Evolutionary conservation across 2,113 vertebrate genomes (phyloP).

Genomic region (Aviceda subcristata): DNA sequence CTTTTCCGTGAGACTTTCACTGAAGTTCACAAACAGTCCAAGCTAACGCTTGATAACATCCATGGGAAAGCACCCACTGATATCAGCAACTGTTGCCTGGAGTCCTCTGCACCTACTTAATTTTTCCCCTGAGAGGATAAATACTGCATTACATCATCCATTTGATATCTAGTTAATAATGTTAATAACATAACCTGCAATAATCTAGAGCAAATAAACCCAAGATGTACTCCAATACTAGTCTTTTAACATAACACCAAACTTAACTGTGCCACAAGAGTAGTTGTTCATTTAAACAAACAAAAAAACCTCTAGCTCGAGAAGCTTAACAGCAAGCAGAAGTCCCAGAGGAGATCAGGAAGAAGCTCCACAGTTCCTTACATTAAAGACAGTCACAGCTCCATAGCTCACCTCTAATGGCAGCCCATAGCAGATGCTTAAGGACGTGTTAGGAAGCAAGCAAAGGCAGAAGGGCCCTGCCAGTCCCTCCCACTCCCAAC

Average conservation of each 20-base stretch:
- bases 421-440: neutral
- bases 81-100: neutral
- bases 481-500: neutral
- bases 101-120: neutral
- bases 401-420: rapidly evolving
- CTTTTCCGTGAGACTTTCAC: neutral
- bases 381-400: neutral
- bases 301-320: neutral
- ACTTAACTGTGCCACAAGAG: neutral
- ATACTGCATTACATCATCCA: neutral
- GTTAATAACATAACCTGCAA: neutral
- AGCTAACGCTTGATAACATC: neutral
- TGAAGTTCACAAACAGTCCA: neutral
- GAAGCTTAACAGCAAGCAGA: neutral
- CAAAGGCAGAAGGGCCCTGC: neutral
- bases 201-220: neutral
- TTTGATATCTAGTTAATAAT: neutral
- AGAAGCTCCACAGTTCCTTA: neutral
- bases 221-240: neutral
- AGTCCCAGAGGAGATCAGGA: neutral
- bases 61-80: neutral
- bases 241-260: neutral
- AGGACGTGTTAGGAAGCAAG: neutral
- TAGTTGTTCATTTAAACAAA: neutral
- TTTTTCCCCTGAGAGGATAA: neutral